These are phyloP conservation scores for Acridotheres tristis DNA, from an alignment of 2,797 vertebrate genomes.

Conservation along the genomic window DNA sequence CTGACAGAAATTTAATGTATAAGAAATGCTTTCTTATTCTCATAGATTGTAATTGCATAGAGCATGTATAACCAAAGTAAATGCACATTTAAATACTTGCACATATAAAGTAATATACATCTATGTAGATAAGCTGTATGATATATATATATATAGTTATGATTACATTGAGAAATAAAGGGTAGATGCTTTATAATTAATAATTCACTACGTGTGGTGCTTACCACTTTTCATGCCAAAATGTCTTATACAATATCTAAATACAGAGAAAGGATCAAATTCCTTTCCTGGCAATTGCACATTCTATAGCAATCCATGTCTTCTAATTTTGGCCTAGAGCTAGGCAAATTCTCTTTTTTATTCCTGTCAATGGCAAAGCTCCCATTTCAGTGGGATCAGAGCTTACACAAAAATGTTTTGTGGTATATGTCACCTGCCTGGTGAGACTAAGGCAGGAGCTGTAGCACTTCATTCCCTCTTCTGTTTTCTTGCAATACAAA, in stretches of 20 bases:
- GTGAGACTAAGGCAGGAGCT: not conserved
- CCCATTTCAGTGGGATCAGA: not conserved
- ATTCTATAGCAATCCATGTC: not conserved
- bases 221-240: not conserved
- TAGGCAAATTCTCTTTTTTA: not conserved
- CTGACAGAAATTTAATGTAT: not conserved
- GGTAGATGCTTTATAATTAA: not conserved
- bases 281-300: not conserved
- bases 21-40: not conserved
- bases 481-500: not conserved
- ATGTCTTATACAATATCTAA: not conserved
- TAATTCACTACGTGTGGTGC: not conserved
- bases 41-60: not conserved
- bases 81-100: not conserved
- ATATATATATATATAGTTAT: no score
- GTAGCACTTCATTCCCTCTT: not conserved
- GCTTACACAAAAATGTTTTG: not conserved
- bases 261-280: not conserved
- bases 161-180: not conserved
- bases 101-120: not conserved
- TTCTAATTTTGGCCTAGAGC: not conserved
- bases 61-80: not conserved
- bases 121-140: not conserved
- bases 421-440: not conserved
- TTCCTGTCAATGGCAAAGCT: not conserved